Evolutionary conservation across 2,888 invertebrate genomes (phyloP).

Genomic region (Phyllotreta striolata): DNA sequence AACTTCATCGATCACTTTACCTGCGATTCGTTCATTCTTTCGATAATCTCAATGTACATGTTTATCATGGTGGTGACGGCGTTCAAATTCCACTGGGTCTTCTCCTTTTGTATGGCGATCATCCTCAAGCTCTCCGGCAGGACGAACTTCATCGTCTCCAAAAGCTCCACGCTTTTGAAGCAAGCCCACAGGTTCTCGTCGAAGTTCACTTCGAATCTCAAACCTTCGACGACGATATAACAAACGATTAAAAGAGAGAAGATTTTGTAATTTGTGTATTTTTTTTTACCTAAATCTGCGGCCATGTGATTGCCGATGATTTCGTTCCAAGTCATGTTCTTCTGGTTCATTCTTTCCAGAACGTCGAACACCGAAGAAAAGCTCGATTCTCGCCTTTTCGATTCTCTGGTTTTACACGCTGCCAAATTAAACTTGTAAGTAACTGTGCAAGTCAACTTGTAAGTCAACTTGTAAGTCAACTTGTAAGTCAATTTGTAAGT

Average conservation of each 20-base stretch:
- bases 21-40: conserved; percentile 75
- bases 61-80: conserved; percentile 67
- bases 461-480: no score
- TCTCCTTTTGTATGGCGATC: conserved; percentile 69
- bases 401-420: no score
- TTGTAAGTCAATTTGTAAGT: no score
- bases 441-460: no score
- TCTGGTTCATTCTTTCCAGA: conserved; percentile 52
- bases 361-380: conserved; percentile 23
- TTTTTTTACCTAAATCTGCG: conserved; percentile 66
- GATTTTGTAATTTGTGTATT: background rate
- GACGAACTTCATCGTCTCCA: conserved; percentile 74
- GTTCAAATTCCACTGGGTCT: conserved; percentile 72
- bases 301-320: conserved; percentile 72
- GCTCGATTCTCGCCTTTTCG: no score
- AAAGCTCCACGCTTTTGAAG: conserved; percentile 76
- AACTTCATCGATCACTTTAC: conserved; percentile 54
- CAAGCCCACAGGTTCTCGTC: conserved; percentile 71
- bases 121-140: conserved; percentile 65
- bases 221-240: conserved; percentile 49
- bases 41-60: conserved; percentile 71
- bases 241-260: background rate
- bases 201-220: conserved; percentile 74
- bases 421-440: no score
- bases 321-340: conserved; percentile 71